phyloP scores from a whole-genome alignment of 2,797 vertebrate genomes.

The Pipistrellus nathusii region DNA sequence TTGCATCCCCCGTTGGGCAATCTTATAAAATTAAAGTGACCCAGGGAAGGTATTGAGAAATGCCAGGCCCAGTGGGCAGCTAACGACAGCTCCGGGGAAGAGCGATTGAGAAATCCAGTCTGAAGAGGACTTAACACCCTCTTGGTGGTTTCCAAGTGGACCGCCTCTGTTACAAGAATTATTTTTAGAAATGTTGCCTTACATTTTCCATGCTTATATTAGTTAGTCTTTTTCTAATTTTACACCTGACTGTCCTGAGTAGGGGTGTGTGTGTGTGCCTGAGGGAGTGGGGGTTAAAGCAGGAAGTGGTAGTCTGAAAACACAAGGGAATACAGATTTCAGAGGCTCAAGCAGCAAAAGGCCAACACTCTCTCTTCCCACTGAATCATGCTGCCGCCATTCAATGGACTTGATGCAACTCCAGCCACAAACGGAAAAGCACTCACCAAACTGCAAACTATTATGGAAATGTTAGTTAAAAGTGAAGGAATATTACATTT shows the following conservation, averaged over 20 bases:
- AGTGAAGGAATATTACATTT: not conserved
- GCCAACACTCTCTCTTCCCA: not conserved
- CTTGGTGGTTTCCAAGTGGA: constrained; percentile 54
- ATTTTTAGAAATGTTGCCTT: constrained; percentile 76
- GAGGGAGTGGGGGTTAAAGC: not conserved
- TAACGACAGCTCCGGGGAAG: not conserved
- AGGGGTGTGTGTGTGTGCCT: not conserved
- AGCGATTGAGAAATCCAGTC: constrained; percentile 69
- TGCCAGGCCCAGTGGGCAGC: not conserved
- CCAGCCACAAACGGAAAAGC: not conserved
- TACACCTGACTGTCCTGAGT: constrained; percentile 55
- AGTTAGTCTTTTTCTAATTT: constrained; percentile 76
- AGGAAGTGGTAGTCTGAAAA: constrained; percentile 62
- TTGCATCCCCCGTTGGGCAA: not conserved
- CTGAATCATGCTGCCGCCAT: not conserved
- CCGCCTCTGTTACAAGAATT: constrained; percentile 21
- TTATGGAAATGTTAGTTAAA: not conserved
- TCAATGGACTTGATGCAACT: not conserved
- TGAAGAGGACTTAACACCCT: constrained; percentile 71
- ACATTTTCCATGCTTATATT: constrained; percentile 63
- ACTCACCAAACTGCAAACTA: not conserved
- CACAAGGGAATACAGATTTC: not conserved
- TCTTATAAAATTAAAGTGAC: not conserved
- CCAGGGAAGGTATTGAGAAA: constrained; percentile 37
- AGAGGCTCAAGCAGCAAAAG: not conserved